Evolutionary conservation across 2,888 invertebrate species (phyloP).

Genomic region (Xanthia togata): DNA sequence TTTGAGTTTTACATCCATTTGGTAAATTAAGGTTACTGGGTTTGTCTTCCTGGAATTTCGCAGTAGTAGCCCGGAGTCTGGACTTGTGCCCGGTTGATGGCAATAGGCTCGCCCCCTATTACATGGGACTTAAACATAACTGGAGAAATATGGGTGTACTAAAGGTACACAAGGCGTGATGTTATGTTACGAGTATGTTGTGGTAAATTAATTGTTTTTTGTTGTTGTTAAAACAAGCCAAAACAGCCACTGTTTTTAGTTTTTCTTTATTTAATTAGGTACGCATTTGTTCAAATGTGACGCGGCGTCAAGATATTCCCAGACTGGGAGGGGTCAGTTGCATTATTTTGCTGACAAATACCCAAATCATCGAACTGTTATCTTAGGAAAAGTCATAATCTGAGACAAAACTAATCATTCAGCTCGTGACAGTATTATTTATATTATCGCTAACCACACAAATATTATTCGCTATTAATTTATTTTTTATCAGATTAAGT

Average conservation of each 20-base stretch:
- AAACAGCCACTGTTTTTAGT: neutral
- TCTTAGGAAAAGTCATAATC: slow-evolving; percentile 25
- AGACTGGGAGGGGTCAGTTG: slow-evolving; percentile 2
- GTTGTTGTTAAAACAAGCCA: too few relatives aligned
- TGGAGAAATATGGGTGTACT: too few relatives aligned
- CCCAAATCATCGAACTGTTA: neutral
- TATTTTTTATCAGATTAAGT: slow-evolving; percentile 18
- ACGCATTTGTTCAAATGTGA: neutral
- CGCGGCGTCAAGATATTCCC: neutral
- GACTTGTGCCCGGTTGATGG: too few relatives aligned
- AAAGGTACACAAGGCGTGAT: too few relatives aligned
- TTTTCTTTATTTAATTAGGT: neutral
- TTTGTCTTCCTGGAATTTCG: too few relatives aligned
- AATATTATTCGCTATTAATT: slow-evolving; percentile 19
- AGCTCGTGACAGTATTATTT: slow-evolving; percentile 28
- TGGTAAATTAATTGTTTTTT: too few relatives aligned
- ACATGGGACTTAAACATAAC: too few relatives aligned
- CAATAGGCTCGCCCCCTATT: too few relatives aligned
- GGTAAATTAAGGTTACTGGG: too few relatives aligned
- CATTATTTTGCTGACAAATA: neutral
- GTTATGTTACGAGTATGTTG: too few relatives aligned
- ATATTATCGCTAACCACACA: slow-evolving; percentile 9
- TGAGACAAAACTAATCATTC: slow-evolving; percentile 27
- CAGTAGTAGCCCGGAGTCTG: too few relatives aligned
- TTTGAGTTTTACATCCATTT: slow-evolving; percentile 64